Conservation (phyloP, 2,113 vertebrate genomes). For the Columba livia region DNA sequence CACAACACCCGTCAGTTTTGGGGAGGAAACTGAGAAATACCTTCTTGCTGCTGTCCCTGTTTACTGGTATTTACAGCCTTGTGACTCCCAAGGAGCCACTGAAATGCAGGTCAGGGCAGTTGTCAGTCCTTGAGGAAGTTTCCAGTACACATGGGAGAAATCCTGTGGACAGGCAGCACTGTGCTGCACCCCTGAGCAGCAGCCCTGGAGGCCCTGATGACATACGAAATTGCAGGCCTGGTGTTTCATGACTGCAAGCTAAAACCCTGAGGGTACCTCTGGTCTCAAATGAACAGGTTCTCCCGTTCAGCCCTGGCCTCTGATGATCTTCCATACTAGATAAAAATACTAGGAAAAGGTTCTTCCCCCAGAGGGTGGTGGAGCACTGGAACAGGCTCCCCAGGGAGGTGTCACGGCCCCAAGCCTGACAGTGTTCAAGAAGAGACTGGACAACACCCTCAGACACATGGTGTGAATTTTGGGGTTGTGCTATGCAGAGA, state of each 20-base stretch:
- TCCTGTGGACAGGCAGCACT: rapidly evolving
- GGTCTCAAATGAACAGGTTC: neutral
- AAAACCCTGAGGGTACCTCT: neutral
- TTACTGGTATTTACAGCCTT: neutral
- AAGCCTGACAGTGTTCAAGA: too few relatives aligned
- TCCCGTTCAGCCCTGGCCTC: neutral
- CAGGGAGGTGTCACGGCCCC: too few relatives aligned
- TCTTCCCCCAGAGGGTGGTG: too few relatives aligned
- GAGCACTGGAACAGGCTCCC: too few relatives aligned
- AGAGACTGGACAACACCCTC: too few relatives aligned
- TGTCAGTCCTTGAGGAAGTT: neutral
- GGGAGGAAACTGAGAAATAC: neutral
- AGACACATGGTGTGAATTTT: too few relatives aligned
- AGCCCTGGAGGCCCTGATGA: neutral
- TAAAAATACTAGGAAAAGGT: too few relatives aligned
- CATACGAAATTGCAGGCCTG: neutral
- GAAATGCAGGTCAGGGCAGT: neutral
- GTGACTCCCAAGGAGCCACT: rapidly evolving
- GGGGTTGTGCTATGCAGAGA: too few relatives aligned
- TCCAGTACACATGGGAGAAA: neutral
- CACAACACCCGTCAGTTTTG: rapidly evolving
- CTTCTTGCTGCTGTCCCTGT: neutral
- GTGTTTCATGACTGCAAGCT: neutral
- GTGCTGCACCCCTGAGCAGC: neutral
- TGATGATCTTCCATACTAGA: neutral